These are phyloP conservation scores for Chaunax sp. DNA, from an alignment of 2,797 vertebrate genomes.

Conservation along the genomic window DNA sequence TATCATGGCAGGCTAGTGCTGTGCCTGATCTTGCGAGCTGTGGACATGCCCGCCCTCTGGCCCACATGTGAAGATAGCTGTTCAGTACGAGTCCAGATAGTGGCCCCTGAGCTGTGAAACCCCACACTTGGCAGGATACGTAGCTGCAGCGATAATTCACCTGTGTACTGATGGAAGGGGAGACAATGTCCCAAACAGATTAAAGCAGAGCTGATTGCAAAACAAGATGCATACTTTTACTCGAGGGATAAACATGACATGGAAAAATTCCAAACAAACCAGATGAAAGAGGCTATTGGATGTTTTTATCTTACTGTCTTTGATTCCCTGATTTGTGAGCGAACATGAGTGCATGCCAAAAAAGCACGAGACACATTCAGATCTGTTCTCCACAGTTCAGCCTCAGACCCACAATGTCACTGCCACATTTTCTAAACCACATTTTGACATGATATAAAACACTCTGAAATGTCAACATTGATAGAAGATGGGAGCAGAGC, in stretches of 20 bases:
- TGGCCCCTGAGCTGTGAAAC: slow-evolving; percentile 81
- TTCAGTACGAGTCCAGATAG: slow-evolving; percentile 70
- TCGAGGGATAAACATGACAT: slow-evolving; percentile 66
- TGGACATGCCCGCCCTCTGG: slow-evolving; percentile 61
- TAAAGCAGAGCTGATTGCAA: slow-evolving; percentile 71
- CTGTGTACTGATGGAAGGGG: slow-evolving; percentile 75
- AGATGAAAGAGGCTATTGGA: slow-evolving; percentile 68
- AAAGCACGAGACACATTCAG: slow-evolving; percentile 34
- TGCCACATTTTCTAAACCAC: slow-evolving; percentile 63
- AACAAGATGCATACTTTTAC: slow-evolving; percentile 75
- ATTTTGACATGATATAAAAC: slow-evolving; percentile 66
- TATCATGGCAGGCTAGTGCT: slow-evolving; percentile 38
- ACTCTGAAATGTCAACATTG: slow-evolving; percentile 66
- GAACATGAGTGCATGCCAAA: slow-evolving; percentile 35
- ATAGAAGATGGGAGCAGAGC: slow-evolving; percentile 59
- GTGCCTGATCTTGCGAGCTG: slow-evolving; percentile 67
- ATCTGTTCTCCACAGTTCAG: slow-evolving; percentile 54
- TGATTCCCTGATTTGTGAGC: slow-evolving; percentile 60
- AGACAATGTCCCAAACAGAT: slow-evolving; percentile 81
- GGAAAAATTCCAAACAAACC: slow-evolving; percentile 69
- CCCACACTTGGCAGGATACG: slow-evolving; percentile 79
- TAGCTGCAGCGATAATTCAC: slow-evolving; percentile 76
- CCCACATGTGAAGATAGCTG: slow-evolving; percentile 70
- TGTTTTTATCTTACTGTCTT: slow-evolving; percentile 63
- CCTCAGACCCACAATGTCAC: slow-evolving; percentile 48